phyloP scores from a whole-genome alignment of 2,888 invertebrate genomes.

The Caenorhabditis japonica region DNA sequence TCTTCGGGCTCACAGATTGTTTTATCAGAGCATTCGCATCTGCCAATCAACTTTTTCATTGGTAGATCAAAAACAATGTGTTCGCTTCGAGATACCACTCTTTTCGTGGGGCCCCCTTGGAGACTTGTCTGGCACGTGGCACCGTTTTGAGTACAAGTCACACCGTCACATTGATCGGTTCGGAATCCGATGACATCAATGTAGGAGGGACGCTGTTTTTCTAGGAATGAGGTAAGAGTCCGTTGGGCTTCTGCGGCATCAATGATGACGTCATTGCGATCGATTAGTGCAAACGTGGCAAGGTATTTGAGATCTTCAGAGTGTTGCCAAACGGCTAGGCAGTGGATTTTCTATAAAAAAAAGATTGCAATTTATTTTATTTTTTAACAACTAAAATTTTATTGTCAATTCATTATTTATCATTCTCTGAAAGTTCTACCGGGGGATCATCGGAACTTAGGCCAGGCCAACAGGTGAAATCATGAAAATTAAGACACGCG shows the following conservation, averaged over 20 bases:
- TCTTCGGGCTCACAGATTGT: background rate
- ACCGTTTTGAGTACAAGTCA: slow-evolving; percentile 20
- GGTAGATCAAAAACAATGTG: slow-evolving; percentile 11
- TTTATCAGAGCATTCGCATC: slow-evolving; percentile 3
- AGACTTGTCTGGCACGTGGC: slow-evolving; percentile 11
- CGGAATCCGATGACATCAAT: slow-evolving; percentile 18
- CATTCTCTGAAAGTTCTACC: too few relatives aligned
- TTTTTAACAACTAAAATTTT: background rate
- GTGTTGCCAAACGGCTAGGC: slow-evolving; percentile 4
- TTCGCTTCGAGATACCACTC: slow-evolving; percentile 1
- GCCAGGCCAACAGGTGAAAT: too few relatives aligned
- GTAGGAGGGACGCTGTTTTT: slow-evolving; percentile 16
- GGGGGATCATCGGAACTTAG: too few relatives aligned
- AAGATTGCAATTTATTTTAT: background rate
- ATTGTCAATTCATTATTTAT: too few relatives aligned
- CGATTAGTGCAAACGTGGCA: slow-evolving; percentile 11
- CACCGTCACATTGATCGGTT: slow-evolving; percentile 12
- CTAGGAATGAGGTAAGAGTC: slow-evolving; percentile 31
- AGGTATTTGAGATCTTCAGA: slow-evolving; percentile 34
- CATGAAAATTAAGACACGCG: too few relatives aligned
- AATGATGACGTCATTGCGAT: slow-evolving; percentile 35
- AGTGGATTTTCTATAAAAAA: slow-evolving; percentile 23
- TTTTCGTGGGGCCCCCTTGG: background rate
- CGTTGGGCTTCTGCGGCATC: slow-evolving; percentile 20
- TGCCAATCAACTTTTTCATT: background rate